Evolutionary conservation across 2,888 invertebrate species (phyloP), one percentile per base, ranked within the genome.

Genomic region (Chrysomela aeneicollis): DNA sequence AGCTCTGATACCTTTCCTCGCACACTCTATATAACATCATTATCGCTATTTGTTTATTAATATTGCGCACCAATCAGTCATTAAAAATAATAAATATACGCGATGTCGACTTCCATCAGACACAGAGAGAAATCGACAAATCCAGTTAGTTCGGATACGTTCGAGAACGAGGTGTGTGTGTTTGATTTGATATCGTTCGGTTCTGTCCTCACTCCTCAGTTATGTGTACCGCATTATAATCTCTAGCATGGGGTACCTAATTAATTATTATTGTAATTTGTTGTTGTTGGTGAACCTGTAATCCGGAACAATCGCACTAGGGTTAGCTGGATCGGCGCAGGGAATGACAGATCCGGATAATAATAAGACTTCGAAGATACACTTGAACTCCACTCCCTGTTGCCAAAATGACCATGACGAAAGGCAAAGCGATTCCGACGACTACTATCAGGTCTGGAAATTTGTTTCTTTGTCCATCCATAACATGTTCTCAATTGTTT

Each of bases 361-460:
- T n/a, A n/a, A n/a, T n/a, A 15, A 15, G 4, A 4, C 42, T 4
- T 42, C n/a, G 42, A 42, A n/a, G 3, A n/a, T 42, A 42, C n/a
- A 42, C 15, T 42, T 42, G 42, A 15, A 42, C 15, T 15, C 42
- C 35, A 10, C 37, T 35, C 18, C 54, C 4, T 57, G 46, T 57
- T 57, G 46, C 47, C n/a, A 46, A 22, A 57, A 46, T 26, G 46
- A 46, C 46, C 8, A 22, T 15, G 47, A 57, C 18, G 12, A 30
- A 4, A 57, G 15, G 12, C 42, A 26, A 30, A 57, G 46, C 37
- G 46, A 57, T 57, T 42, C 22, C 46, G 57, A 57, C 15, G 57
- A 57, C 21, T 57, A 46, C 22, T 57, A 57, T 19, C 57, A 57
- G 57, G 57, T 57, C 57, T 46, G 57, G 6, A 26, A 26, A 6